A percentile compares a stretch with the other conserved stretches of the same genome.
phyloP scores from a whole-genome alignment of 2,113 vertebrate species.

The Egretta garzetta region DNA sequence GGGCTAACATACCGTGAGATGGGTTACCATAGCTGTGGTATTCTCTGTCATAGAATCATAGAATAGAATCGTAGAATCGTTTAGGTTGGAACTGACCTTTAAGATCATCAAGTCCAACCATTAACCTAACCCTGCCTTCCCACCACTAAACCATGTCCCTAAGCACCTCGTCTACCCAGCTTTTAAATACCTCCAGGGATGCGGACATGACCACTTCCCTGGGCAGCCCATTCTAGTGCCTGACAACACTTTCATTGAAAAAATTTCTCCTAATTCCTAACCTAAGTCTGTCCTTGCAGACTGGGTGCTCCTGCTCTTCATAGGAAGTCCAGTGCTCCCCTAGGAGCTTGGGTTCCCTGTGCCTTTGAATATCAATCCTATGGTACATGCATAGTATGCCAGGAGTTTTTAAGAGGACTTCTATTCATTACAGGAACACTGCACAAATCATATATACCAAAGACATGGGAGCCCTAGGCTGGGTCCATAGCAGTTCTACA shows the following conservation, averaged over 20 bases:
- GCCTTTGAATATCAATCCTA: background rate
- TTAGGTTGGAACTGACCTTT: no score
- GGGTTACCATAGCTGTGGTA: background rate
- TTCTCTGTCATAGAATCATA: background rate
- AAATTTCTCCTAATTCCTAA: no score
- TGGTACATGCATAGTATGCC: background rate
- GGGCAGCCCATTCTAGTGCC: no score
- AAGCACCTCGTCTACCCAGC: no score
- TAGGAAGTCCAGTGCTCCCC: background rate
- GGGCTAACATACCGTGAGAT: fast-evolving
- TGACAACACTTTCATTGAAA: no score
- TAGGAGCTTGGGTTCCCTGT: background rate
- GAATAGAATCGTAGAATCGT: no score
- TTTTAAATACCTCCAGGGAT: no score
- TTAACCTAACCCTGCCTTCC: no score
- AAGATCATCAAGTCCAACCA: no score
- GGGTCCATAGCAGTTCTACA: background rate
- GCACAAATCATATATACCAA: background rate
- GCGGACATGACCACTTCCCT: no score
- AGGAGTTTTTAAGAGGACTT: background rate
- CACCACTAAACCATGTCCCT: no score
- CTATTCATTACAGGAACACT: background rate
- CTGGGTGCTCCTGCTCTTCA: background rate
- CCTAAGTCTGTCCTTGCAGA: background rate
- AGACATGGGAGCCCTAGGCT: background rate